Evolutionary conservation across 2,888 invertebrate genomes (phyloP).

Genomic region (Smittia aterrima): DNA sequence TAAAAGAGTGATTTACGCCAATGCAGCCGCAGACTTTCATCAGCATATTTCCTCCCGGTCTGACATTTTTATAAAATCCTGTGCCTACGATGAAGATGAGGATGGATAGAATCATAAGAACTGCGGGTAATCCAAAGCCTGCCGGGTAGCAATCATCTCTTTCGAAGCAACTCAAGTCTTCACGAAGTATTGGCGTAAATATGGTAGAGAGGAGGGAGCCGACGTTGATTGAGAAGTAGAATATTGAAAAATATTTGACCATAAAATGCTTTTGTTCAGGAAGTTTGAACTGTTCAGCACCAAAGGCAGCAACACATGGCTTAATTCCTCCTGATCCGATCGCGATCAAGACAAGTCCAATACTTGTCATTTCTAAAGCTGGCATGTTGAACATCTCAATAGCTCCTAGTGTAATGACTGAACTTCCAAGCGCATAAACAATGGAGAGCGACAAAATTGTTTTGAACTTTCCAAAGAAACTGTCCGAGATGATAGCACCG

Average conservation of each 20-base stretch:
- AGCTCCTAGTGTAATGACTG: slow-evolving; percentile 62
- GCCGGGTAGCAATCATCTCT: slow-evolving; percentile 75
- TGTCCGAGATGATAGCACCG: slow-evolving; percentile 48
- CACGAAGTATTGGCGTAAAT: slow-evolving; percentile 80
- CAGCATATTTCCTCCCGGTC: slow-evolving; percentile 81
- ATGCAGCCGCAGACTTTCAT: slow-evolving; percentile 74
- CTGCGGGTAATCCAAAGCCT: slow-evolving; percentile 87
- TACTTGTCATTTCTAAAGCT: slow-evolving; percentile 56
- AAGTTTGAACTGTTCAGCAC: slow-evolving; percentile 87
- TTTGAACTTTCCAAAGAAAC: slow-evolving; percentile 75
- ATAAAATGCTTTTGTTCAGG: slow-evolving; percentile 77
- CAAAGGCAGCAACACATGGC: slow-evolving; percentile 92
- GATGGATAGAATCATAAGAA: slow-evolving; percentile 79
- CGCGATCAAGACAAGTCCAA: slow-evolving; percentile 73
- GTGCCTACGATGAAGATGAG: slow-evolving; percentile 80
- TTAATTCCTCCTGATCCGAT: slow-evolving; percentile 94
- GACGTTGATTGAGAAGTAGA: slow-evolving; percentile 90
- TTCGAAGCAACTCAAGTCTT: slow-evolving; percentile 73
- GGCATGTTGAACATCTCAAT: slow-evolving; percentile 57
- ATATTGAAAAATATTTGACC: slow-evolving; percentile 85
- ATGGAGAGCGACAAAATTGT: slow-evolving; percentile 71
- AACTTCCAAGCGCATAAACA: slow-evolving; percentile 69
- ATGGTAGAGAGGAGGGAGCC: slow-evolving; percentile 84
- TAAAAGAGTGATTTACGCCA: slow-evolving; percentile 60
- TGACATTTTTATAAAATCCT: slow-evolving; percentile 69